These are phyloP conservation scores for Pristionchus arcanus DNA, from an alignment of 2,888 invertebrate species.

Conservation along the genomic window DNA sequence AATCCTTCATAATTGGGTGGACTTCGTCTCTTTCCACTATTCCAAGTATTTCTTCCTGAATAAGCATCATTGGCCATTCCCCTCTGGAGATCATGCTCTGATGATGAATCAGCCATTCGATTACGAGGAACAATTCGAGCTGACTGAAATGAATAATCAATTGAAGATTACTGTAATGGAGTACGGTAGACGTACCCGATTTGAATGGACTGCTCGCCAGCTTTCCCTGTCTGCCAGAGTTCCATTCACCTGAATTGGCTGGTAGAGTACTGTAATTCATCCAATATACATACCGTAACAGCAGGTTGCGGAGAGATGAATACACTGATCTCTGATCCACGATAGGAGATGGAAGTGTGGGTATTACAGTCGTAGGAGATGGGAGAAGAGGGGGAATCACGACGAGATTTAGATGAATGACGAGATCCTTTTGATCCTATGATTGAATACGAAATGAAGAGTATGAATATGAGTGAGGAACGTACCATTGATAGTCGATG, in stretches of 20 bases:
- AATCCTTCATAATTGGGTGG: constrained; percentile 49
- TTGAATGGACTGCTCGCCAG: constrained; percentile 52
- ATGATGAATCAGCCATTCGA: constrained; percentile 51
- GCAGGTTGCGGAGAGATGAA: constrained; percentile 73
- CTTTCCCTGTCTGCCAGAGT: constrained; percentile 54
- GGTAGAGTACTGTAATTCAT: not conserved
- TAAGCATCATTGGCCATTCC: constrained; percentile 27
- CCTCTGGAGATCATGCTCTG: constrained; percentile 38
- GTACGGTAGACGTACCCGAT: constrained; percentile 31
- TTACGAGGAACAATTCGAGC: constrained; percentile 35
- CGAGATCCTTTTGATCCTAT: constrained; percentile 14
- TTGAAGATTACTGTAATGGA: not conserved
- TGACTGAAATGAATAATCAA: not conserved
- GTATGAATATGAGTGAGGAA: not conserved
- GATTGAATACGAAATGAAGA: not conserved
- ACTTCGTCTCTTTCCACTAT: constrained; percentile 52
- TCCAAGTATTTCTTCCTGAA: constrained; percentile 49
- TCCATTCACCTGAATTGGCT: constrained; percentile 45
- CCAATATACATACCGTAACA: constrained; percentile 58
- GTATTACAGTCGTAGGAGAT: constrained; percentile 64
- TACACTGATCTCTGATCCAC: constrained; percentile 76
- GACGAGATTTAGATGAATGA: constrained; percentile 46
- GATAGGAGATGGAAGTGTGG: constrained; percentile 71
- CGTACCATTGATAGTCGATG: not conserved
- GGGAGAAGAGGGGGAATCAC: constrained; percentile 48